These are phyloP conservation scores for Muscidifurax raptorellus DNA, from an alignment of 1,140 invertebrate genomes.

Conservation along the genomic window DNA sequence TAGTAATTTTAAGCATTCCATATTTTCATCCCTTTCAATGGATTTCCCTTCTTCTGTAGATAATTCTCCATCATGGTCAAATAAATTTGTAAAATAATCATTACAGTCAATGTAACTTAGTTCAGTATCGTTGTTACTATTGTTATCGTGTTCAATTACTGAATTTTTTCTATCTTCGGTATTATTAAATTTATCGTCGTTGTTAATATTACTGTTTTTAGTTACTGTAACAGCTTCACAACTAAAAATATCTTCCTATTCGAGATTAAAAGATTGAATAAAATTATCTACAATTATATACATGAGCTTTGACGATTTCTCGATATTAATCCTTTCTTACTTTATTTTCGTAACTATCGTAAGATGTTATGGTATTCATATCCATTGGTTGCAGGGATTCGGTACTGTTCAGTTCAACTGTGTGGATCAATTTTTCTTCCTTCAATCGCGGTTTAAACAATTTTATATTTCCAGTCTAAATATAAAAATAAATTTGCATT, in stretches of 20 bases:
- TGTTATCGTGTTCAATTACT: neutral
- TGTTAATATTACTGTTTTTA: neutral
- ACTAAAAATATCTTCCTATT: neutral
- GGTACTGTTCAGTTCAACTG: neutral
- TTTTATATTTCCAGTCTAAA: constrained; percentile 30
- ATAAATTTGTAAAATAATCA: neutral
- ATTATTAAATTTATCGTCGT: neutral
- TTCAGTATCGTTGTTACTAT: neutral
- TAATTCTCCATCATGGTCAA: neutral
- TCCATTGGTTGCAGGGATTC: neutral
- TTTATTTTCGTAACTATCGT: neutral
- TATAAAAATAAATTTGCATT: neutral
- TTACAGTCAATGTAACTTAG: neutral
- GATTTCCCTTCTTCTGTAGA: neutral
- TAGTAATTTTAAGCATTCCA: neutral
- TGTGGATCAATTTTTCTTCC: constrained; percentile 21
- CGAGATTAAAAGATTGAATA: neutral
- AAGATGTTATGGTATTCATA: neutral
- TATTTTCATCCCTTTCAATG: neutral
- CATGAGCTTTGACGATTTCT: neutral
- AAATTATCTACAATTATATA: neutral
- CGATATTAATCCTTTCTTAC: neutral
- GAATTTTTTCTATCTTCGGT: neutral
- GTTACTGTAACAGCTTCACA: neutral
- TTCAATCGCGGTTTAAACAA: constrained; percentile 17